These are phyloP conservation scores for Camponotus pennsylvanicus DNA, from an alignment of 1,140 invertebrate genomes.

Conservation along the genomic window DNA sequence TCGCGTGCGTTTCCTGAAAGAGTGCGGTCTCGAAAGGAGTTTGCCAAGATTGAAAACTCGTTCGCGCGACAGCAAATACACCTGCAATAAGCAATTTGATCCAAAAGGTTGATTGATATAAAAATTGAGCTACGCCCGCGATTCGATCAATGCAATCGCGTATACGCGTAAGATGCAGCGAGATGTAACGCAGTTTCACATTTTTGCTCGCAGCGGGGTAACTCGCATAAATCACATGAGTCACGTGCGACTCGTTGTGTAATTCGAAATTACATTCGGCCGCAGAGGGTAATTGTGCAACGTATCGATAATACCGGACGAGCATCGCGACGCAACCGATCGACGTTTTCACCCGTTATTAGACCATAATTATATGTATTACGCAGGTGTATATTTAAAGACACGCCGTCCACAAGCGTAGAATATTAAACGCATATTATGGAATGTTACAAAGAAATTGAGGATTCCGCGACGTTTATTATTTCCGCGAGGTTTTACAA, in stretches of 20 bases:
- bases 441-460: neutral
- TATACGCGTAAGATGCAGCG: neutral
- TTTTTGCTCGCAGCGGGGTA: neutral
- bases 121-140: neutral
- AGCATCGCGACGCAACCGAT: neutral
- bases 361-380: constrained; percentile 29
- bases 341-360: constrained; percentile 33
- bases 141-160: constrained; percentile 23
- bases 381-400: constrained; percentile 25
- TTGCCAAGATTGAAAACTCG: constrained; percentile 34
- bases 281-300: constrained; percentile 7
- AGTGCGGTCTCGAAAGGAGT: neutral
- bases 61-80: neutral
- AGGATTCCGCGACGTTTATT: constrained; percentile 4
- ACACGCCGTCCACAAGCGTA: neutral
- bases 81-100: neutral
- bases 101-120: constrained; percentile 11
- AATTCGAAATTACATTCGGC: constrained; percentile 33
- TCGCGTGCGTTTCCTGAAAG: constrained; percentile 36
- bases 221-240: constrained; percentile 19
- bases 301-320: constrained; percentile 37
- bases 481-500: constrained; percentile 27
- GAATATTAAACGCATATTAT: constrained; percentile 34
- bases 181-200: constrained; percentile 25
- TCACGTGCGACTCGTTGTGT: constrained; percentile 4